phyloP scores from a whole-genome alignment of 2,888 invertebrate genomes.

The Matsumyia berberina region DNA sequence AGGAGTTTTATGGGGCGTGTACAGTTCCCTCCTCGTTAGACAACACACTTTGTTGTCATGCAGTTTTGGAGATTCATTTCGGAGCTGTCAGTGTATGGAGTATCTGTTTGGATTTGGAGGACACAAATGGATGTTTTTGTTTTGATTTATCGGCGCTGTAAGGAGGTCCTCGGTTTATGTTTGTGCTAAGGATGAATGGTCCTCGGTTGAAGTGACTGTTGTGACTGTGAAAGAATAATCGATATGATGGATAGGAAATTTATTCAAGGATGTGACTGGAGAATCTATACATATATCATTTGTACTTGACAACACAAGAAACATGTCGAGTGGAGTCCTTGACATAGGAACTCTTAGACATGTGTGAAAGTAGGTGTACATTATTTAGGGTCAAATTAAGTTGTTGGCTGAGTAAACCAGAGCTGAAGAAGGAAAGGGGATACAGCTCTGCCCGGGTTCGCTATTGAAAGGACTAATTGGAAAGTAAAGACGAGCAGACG shows the following conservation, averaged over 20 bases:
- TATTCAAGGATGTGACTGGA: conserved; percentile 39
- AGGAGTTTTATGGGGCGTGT: conserved; percentile 55
- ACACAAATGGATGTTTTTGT: conserved; percentile 47
- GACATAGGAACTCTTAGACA: not conserved
- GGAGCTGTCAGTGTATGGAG: not conserved
- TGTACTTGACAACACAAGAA: not conserved
- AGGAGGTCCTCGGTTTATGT: conserved; percentile 21
- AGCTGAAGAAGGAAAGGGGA: no score
- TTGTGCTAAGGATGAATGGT: conserved; percentile 12
- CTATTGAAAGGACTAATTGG: no score
- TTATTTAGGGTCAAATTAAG: no score
- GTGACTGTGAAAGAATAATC: conserved; percentile 11
- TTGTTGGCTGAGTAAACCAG: no score
- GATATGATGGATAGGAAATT: conserved; percentile 25
- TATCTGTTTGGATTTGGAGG: conserved; percentile 30
- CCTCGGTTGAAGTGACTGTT: conserved; percentile 32
- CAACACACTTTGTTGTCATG: conserved; percentile 37
- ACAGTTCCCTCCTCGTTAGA: not conserved
- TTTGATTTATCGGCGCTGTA: conserved; percentile 62
- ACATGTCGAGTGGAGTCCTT: not conserved
- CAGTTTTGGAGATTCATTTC: conserved; percentile 42
- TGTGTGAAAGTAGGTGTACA: no score
- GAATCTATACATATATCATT: conserved; percentile 11
- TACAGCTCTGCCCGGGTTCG: no score
- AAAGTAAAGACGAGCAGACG: no score